phyloP scores from a whole-genome alignment of 2,797 vertebrate genomes.

The Prionace glauca region DNA sequence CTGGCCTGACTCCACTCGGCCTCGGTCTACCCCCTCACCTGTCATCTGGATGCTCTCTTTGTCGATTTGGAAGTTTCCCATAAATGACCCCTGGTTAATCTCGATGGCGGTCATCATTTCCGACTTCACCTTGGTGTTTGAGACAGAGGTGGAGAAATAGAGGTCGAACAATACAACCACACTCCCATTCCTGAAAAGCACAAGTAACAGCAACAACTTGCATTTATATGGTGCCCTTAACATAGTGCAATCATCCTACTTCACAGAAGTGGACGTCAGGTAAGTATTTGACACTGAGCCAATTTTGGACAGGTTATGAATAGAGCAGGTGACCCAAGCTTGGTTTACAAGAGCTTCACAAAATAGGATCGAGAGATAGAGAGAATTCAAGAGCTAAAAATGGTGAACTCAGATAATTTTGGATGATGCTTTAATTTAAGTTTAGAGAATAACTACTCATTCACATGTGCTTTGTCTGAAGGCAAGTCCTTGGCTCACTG shows the following conservation, averaged over 20 bases:
- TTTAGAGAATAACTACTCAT: no score
- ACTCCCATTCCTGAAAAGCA: conserved; percentile 54
- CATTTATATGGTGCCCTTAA: neutral
- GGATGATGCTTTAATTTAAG: no score
- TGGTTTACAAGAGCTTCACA: neutral
- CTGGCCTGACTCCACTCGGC: neutral
- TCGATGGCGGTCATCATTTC: conserved; percentile 52
- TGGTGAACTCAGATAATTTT: neutral
- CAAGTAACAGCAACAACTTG: neutral
- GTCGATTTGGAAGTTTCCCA: conserved; percentile 54
- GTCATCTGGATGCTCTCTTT: conserved; percentile 56
- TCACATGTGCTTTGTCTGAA: neutral
- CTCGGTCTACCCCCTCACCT: conserved; percentile 50
- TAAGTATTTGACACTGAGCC: neutral
- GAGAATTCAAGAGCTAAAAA: neutral
- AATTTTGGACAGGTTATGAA: neutral
- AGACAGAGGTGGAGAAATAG: conserved; percentile 50
- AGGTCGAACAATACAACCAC: conserved; percentile 53
- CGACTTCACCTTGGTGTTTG: conserved; percentile 49
- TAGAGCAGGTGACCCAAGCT: neutral
- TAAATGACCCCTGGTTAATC: conserved; percentile 48
- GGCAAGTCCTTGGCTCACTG: neutral
- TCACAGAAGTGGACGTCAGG: neutral
- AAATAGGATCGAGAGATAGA: neutral
- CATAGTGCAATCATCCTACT: neutral